Conservation (phyloP, 2,888 invertebrate species). For the Eumacrocentrus americanus region DNA sequence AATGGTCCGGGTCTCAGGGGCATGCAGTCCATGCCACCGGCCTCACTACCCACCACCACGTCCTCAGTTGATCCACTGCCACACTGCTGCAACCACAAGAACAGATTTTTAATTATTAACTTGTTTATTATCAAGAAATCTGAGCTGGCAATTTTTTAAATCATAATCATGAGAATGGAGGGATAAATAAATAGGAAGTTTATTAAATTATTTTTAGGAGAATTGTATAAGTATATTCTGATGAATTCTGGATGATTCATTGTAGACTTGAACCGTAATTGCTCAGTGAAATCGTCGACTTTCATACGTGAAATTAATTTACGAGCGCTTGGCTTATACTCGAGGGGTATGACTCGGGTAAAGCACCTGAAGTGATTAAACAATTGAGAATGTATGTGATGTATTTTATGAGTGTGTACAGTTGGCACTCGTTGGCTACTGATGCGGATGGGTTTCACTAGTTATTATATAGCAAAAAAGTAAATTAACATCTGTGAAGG, state of each 20-base stretch:
- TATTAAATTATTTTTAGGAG: too few species aligned
- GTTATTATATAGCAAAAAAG: too few species aligned
- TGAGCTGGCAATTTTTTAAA: too few species aligned
- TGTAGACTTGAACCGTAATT: not conserved
- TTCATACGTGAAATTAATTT: conserved; percentile 41
- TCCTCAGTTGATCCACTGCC: conserved; percentile 53
- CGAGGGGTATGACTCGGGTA: conserved; percentile 15
- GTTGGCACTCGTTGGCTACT: too few species aligned
- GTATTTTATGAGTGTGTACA: too few species aligned
- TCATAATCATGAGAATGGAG: too few species aligned
- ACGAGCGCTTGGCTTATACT: conserved; percentile 18
- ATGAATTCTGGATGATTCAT: not conserved
- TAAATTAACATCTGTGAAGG: too few species aligned
- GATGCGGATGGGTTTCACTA: too few species aligned
- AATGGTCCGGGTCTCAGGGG: conserved; percentile 78
- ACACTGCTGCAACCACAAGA: conserved; percentile 49
- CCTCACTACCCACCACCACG: conserved; percentile 38
- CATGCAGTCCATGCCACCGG: conserved; percentile 80
- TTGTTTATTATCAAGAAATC: too few species aligned
- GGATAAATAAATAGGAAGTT: too few species aligned
- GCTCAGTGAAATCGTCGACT: conserved; percentile 35
- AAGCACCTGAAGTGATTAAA: not conserved
- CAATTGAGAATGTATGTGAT: not conserved
- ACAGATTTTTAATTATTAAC: not conserved
- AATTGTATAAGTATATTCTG: too few species aligned